Evolutionary conservation across 2,888 invertebrate species (phyloP).

Genomic region (Temnothorax rugatulus): DNA sequence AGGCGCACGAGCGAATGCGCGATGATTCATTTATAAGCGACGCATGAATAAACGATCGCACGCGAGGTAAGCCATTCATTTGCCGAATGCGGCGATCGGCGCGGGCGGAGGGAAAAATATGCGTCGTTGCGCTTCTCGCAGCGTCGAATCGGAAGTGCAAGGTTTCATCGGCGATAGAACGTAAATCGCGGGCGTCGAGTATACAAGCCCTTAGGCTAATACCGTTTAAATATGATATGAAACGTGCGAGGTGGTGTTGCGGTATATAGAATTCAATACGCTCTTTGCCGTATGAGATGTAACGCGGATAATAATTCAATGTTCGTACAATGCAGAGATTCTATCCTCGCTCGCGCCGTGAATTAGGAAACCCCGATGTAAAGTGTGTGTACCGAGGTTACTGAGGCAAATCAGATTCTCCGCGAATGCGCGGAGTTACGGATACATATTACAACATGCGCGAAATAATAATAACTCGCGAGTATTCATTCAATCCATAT

Average conservation of each 20-base stretch:
- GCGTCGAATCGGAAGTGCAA: not conserved
- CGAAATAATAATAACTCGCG: not conserved
- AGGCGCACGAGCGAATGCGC: constrained; percentile 54
- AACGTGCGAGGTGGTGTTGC: not conserved
- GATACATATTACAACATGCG: not conserved
- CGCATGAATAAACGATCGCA: constrained; percentile 68
- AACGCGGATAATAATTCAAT: constrained; percentile 18
- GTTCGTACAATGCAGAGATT: not conserved
- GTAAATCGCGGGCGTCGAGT: not conserved
- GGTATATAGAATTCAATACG: not conserved
- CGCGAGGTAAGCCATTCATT: constrained; percentile 59
- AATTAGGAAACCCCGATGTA: not conserved
- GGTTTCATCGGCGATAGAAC: not conserved
- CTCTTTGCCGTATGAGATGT: not conserved
- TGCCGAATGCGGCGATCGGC: constrained; percentile 53
- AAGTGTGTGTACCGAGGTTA: not conserved
- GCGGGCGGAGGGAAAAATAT: not conserved
- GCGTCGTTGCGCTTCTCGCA: constrained; percentile 17
- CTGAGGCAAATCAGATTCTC: constrained; percentile 4
- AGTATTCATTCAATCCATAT: not conserved
- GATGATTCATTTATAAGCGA: constrained; percentile 71
- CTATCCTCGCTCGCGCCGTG: not conserved
- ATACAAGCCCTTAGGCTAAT: not conserved
- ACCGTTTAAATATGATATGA: constrained; percentile 2
- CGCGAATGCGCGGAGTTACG: not conserved